A percentile compares a stretch with the other conserved stretches of the same genome.
These are phyloP conservation scores for Gonatopus flavifemur DNA, from an alignment of 1,140 invertebrate species.

Conservation along the genomic window DNA sequence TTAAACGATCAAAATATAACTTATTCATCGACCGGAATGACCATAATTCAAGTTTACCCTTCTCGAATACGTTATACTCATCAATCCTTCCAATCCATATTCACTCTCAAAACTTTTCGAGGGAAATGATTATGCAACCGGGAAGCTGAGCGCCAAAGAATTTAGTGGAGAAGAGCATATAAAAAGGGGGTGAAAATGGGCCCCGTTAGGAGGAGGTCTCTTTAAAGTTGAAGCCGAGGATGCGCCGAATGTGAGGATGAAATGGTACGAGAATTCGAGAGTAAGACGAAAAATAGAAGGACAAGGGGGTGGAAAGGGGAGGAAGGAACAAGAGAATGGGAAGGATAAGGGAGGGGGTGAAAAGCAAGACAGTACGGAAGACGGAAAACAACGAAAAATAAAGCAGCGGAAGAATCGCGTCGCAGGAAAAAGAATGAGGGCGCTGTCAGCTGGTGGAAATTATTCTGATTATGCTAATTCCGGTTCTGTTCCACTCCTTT, in stretches of 20 bases:
- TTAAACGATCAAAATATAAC: no score
- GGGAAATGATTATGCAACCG: no score
- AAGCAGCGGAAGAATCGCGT: constrained; percentile 54
- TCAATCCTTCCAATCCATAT: no score
- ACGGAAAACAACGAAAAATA: constrained; percentile 56
- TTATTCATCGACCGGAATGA: no score
- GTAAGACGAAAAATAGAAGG: constrained; percentile 7
- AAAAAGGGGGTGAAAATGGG: constrained; percentile 4
- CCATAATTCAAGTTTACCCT: no score
- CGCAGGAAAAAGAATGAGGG: constrained; percentile 58
- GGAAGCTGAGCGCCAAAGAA: no score
- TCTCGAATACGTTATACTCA: no score
- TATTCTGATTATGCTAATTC: constrained; percentile 64
- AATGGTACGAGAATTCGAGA: constrained; percentile 45
- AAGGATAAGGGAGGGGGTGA: neutral
- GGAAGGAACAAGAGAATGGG: neutral
- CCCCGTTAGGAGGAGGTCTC: constrained; percentile 10
- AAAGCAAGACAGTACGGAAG: constrained; percentile 34
- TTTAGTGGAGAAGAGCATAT: no score
- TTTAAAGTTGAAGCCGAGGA: constrained; percentile 32
- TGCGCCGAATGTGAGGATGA: constrained; percentile 33
- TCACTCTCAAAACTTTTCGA: no score
- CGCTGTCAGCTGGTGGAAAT: constrained; percentile 62
- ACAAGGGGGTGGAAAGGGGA: neutral
- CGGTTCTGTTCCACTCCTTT: constrained; percentile 60